These are phyloP conservation scores for Brachypterus glaber DNA, from an alignment of 2,888 invertebrate genomes.

Conservation along the genomic window DNA sequence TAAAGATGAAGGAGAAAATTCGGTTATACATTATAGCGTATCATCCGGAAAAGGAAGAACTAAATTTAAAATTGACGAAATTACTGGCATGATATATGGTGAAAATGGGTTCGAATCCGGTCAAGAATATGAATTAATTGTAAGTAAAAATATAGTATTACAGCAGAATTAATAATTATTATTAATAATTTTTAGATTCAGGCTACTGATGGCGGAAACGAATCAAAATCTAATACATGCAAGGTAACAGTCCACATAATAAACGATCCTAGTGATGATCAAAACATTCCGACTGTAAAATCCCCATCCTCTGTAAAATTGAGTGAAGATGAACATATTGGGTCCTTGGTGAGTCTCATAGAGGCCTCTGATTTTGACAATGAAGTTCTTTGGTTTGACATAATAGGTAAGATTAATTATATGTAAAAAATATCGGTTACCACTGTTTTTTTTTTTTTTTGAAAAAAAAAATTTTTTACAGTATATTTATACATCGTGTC, in stretches of 20 bases:
- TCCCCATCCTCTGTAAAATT: conserved; percentile 60
- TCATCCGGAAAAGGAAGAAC: conserved; percentile 70
- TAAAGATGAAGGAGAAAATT: conserved; percentile 72
- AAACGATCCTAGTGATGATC: conserved; percentile 48
- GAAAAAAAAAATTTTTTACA: too few species aligned
- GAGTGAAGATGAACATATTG: conserved; percentile 79
- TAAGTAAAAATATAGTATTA: conserved; percentile 35
- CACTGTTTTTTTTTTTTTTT: too few species aligned
- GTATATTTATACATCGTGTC: too few species aligned
- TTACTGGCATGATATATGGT: conserved; percentile 73
- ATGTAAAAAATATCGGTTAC: too few species aligned
- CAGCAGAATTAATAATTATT: conserved; percentile 3
- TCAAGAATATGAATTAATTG: conserved; percentile 56
- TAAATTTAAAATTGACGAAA: conserved; percentile 72
- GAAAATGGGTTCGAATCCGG: conserved; percentile 61
- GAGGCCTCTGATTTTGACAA: conserved; percentile 80
- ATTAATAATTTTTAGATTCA: conserved; percentile 49
- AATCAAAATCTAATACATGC: conserved; percentile 63
- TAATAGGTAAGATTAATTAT: conserved; percentile 75
- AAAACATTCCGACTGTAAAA: conserved; percentile 55
- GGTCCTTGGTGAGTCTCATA: conserved; percentile 76
- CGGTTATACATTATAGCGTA: conserved; percentile 70
- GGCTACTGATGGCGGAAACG: conserved; percentile 72
- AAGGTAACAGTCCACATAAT: conserved; percentile 63
- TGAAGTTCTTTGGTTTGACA: conserved; percentile 84